Evolutionary conservation across 2,797 vertebrate species (phyloP), one percentile per base, ranked within the genome.

Genomic region (Ctenopoma kingsleyae): DNA sequence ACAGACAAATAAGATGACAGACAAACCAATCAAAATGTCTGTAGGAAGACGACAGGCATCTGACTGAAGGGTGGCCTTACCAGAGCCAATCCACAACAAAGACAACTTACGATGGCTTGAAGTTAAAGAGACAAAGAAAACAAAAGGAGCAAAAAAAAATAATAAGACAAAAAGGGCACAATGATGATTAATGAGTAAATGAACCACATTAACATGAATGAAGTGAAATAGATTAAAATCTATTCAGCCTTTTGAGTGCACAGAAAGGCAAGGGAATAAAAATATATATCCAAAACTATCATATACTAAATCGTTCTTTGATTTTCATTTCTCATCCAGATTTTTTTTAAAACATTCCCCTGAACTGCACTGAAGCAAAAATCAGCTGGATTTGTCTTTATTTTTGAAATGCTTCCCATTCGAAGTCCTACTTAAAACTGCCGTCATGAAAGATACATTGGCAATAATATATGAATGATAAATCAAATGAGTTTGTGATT

Each of bases 51-150:
- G 16, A 54, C 32, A 74, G 51, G 27, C 71, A 65, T 74, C 85
- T 87, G 78, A 87, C 79, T 74, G 85, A 84, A 89, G 83, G 64
- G 69, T 54, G 88, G 79, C 84, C 89, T 94, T 94, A 92, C 87
- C 89, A 78, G 82, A 86, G 88, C 80, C 78, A 78, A 80, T 93
- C 91, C 91, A 87, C 81, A 85, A 87, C 79, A 94, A 87, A 59
- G 60, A 92, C 71, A 81, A 90, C 82, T 88, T 79, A 69, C 20
- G 85, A 88, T 6, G 87, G 84, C 89, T 82, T 89, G 80, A 78
- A 89, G 72, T 91, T 74, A 72, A 68, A 85, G 89, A 93, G 75
- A 88, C 73, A 87, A 67, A 82, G 70, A 72, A 71, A 86, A 78
- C 56, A 78, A 91, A 74, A 60, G 65, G 30, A 55, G 55, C 72